phyloP scores from a whole-genome alignment of 2,797 vertebrate species.

The Peromyscus nudipes region DNA sequence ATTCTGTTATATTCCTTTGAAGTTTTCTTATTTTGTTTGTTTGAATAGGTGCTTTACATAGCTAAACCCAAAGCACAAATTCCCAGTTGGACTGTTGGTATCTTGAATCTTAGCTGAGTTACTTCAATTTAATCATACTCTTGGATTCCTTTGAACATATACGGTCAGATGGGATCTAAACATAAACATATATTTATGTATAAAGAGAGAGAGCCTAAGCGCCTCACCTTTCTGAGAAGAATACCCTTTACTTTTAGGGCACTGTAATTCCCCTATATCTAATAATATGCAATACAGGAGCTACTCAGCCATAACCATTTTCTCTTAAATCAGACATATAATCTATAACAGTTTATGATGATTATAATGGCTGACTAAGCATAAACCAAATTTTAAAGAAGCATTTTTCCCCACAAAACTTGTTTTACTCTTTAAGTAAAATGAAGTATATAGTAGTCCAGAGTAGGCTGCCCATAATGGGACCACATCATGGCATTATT shows the following conservation, averaged over 20 bases:
- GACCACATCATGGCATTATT: background rate
- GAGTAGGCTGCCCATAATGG: background rate
- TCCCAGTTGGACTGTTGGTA: background rate
- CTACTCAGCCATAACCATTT: background rate
- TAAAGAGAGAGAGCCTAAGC: too few species aligned
- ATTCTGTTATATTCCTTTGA: background rate
- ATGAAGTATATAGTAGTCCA: background rate
- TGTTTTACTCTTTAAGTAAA: slow-evolving; percentile 12
- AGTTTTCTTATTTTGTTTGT: background rate
- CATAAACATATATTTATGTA: too few species aligned
- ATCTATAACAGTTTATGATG: background rate
- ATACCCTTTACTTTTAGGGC: background rate
- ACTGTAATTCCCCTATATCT: background rate
- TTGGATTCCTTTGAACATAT: background rate
- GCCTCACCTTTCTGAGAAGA: background rate
- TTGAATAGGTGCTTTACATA: background rate
- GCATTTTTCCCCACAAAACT: background rate
- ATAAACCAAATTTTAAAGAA: background rate
- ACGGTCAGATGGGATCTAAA: background rate
- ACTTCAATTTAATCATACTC: background rate
- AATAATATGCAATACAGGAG: background rate
- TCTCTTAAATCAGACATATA: background rate
- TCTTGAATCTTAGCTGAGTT: background rate
- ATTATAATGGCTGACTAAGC: background rate
- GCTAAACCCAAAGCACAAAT: background rate